Base-by-base conservation (phyloP, 2,888 invertebrate genomes). In the Troides helena region DNA sequence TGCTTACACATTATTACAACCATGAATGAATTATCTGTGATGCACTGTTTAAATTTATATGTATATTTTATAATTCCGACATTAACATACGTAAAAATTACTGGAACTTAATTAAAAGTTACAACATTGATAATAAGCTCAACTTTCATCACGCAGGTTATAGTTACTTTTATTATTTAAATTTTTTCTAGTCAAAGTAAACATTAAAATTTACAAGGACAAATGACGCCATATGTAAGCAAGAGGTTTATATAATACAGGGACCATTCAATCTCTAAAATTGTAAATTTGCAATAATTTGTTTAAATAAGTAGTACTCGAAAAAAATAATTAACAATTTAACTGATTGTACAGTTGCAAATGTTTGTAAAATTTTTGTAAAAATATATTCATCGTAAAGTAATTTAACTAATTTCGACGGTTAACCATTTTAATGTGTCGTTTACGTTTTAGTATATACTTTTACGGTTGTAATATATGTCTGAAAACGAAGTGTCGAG, bases 321-420 rank as follows among this genome's bases (percentile, higher is more conserved):
- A 60, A 53, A 57, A 46, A 39, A 53, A 43, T 6, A 60, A 61
- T 18, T 25, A 46, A 18, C 53, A 62, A 67, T 58, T 61, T 61
- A 43, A 65, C 25, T 53, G 43, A 57, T 61, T 65, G 59, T 43
- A 60, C 36, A 61, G 46, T 64, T 43, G 58, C 36, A 53, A 68
- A 60, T 67, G 23, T 73, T 68, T 71, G 73, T 75, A 70, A 65
- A 72, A 72, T 62, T 67, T 70, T 72, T 72, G 53, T 70, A 66
- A 68, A 71, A 53, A 66, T 70, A 69, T 69, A 64, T 64, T 60
- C 56, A 62, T 23, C 61, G 53, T 53, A 56, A 30, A 7, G 57
- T 62, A 62, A 23, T 50, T 17, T 18, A 46, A 46, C 46, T 46
- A 14, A 12, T 46, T 46, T 46, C 46, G 10, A 46, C 46, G 2